phyloP scores from a whole-genome alignment of 1,140 invertebrate genomes.

The Bemisia tabaci region DNA sequence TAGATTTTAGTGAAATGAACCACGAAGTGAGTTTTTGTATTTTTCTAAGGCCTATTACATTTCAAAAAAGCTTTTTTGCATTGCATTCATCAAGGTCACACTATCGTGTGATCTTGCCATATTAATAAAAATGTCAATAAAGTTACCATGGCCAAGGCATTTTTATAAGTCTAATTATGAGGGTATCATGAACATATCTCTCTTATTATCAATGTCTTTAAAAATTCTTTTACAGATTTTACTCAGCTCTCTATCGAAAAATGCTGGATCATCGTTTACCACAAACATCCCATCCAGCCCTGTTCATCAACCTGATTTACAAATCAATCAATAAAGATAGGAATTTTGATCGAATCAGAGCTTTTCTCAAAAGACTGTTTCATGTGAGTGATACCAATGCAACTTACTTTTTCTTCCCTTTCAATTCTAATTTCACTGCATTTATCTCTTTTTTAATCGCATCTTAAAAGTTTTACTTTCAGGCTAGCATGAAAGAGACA shows the following conservation, averaged over 20 bases:
- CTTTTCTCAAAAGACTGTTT: slow-evolving; percentile 81
- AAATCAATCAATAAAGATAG: slow-evolving; percentile 69
- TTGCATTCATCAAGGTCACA: too few relatives aligned
- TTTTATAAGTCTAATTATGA: too few relatives aligned
- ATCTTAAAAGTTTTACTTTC: neutral
- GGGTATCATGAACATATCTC: slow-evolving; percentile 5
- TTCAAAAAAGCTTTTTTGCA: too few relatives aligned
- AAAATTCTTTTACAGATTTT: slow-evolving; percentile 47
- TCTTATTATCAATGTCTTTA: slow-evolving; percentile 10
- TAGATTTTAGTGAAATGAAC: too few relatives aligned
- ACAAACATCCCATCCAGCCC: slow-evolving; percentile 55
- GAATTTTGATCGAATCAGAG: slow-evolving; percentile 50
- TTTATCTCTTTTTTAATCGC: neutral
- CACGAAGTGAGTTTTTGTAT: too few relatives aligned
- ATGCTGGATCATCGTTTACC: slow-evolving; percentile 61
- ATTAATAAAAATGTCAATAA: too few relatives aligned
- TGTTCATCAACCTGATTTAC: slow-evolving; percentile 78
- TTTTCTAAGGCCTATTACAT: too few relatives aligned
- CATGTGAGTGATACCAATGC: slow-evolving; percentile 44
- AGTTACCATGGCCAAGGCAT: too few relatives aligned
- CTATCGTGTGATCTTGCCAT: too few relatives aligned
- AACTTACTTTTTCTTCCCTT: neutral
- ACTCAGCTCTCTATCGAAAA: slow-evolving; percentile 78
- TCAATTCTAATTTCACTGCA: neutral
- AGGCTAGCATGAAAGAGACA: too few relatives aligned